phyloP scores from a whole-genome alignment of 2,888 invertebrate genomes.

The Pecten maximus region DNA sequence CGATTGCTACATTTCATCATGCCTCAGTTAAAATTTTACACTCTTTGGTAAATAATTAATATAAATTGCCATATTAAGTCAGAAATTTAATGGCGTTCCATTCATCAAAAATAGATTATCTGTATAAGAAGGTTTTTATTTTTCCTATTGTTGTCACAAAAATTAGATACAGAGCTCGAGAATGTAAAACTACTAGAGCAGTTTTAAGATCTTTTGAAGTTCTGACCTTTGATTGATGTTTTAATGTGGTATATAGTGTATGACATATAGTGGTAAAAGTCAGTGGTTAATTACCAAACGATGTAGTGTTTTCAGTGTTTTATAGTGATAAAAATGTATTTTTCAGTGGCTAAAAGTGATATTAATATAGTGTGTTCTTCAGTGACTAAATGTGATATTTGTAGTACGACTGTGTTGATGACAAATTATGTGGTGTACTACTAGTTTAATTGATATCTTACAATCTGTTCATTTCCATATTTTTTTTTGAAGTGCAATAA shows the following conservation, averaged over 20 bases:
- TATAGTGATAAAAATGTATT: not conserved
- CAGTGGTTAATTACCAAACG: not conserved
- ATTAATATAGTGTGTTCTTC: not conserved
- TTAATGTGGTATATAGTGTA: not conserved
- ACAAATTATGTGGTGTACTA: not conserved
- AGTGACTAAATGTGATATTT: constrained; percentile 11
- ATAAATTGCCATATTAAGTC: not conserved
- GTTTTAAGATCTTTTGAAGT: not conserved
- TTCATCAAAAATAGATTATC: not conserved
- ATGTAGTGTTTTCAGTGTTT: not conserved
- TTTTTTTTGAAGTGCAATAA: constrained; percentile 22
- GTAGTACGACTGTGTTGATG: not conserved
- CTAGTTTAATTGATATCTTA: not conserved
- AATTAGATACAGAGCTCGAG: not conserved
- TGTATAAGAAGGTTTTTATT: not conserved
- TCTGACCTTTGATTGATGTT: not conserved
- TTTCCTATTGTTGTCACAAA: not conserved
- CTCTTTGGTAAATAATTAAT: too few relatives aligned
- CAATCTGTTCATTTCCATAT: not conserved
- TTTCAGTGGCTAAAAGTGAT: constrained; percentile 11
- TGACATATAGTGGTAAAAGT: not conserved
- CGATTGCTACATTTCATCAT: too few relatives aligned
- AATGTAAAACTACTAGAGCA: not conserved
- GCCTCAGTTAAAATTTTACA: too few relatives aligned
- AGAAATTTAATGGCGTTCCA: not conserved